A percentile compares a stretch with the other conserved stretches of the same genome.
phyloP scores from a whole-genome alignment of 92 coral and sea anemone species.

The Ricordea florida region DNA sequence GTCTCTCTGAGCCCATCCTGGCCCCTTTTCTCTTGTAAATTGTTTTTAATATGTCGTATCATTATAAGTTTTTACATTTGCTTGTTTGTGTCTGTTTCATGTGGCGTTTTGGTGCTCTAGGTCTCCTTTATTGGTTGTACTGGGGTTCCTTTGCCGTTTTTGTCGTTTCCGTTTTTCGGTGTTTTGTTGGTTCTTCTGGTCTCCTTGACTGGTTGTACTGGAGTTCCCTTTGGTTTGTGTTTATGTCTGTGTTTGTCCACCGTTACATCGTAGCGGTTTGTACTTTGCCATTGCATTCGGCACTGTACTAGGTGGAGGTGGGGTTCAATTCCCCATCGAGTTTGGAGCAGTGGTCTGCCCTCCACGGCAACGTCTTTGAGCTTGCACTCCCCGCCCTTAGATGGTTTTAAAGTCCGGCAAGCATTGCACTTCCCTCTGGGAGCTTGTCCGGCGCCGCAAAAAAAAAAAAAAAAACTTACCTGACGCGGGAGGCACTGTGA shows the following conservation, averaged over 20 bases:
- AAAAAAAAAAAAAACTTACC: not conserved
- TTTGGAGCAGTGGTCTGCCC: conserved; percentile 23
- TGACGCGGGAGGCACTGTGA: too few relatives aligned
- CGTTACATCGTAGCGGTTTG: not conserved
- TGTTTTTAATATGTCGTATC: too few relatives aligned
- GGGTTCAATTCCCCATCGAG: conserved; percentile 19
- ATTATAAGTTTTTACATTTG: not conserved
- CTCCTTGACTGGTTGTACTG: not conserved
- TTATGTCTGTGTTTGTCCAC: not conserved
- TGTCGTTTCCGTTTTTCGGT: too few relatives aligned
- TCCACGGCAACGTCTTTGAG: not conserved
- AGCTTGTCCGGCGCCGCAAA: too few relatives aligned
- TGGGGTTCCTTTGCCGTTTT: too few relatives aligned
- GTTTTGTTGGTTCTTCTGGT: not conserved
- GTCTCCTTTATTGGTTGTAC: too few relatives aligned
- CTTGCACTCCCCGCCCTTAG: not conserved
- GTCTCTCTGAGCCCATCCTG: not conserved
- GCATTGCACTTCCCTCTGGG: not conserved
- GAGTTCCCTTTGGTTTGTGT: not conserved
- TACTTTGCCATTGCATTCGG: not conserved
- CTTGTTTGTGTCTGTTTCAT: not conserved
- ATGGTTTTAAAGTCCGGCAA: not conserved
- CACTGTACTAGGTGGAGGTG: not conserved
- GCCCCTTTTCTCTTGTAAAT: too few relatives aligned
- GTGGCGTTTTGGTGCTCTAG: too few relatives aligned